These are phyloP conservation scores for Antigone vipio DNA, from an alignment of 2,113 vertebrate species.

Conservation along the genomic window DNA sequence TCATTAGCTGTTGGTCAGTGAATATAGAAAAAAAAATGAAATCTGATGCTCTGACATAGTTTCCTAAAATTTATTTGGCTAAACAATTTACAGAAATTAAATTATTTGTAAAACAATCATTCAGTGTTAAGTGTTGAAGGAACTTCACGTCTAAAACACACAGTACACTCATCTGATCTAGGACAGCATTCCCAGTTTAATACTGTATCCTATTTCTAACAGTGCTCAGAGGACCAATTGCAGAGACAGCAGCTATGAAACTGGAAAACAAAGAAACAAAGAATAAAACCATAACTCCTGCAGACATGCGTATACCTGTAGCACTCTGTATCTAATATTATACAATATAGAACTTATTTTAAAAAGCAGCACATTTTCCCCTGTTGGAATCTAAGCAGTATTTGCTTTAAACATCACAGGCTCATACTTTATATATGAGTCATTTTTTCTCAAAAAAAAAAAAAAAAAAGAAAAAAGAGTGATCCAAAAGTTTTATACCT, in stretches of 20 bases:
- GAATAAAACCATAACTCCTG: neutral
- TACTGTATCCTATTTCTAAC: neutral
- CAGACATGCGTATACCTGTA: neutral
- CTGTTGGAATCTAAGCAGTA: fast-evolving
- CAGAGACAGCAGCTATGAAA: neutral
- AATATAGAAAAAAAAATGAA: neutral
- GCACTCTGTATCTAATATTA: neutral
- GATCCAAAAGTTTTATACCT: neutral
- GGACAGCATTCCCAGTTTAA: neutral
- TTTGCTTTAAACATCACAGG: neutral
- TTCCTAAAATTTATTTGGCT: neutral
- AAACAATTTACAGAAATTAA: neutral
- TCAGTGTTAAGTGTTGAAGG: neutral
- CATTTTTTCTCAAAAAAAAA: neutral
- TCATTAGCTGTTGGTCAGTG: neutral
- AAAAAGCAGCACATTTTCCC: neutral
- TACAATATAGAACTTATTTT: neutral
- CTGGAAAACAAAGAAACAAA: neutral
- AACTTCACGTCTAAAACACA: neutral
- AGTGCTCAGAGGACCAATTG: neutral
- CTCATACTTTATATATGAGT: neutral
- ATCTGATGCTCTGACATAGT: neutral
- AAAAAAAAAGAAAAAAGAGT: neutral
- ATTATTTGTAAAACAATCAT: neutral
- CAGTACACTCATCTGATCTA: neutral